phyloP scores from a whole-genome alignment of 2,888 invertebrate species.

The Stegophylla sp. region DNA sequence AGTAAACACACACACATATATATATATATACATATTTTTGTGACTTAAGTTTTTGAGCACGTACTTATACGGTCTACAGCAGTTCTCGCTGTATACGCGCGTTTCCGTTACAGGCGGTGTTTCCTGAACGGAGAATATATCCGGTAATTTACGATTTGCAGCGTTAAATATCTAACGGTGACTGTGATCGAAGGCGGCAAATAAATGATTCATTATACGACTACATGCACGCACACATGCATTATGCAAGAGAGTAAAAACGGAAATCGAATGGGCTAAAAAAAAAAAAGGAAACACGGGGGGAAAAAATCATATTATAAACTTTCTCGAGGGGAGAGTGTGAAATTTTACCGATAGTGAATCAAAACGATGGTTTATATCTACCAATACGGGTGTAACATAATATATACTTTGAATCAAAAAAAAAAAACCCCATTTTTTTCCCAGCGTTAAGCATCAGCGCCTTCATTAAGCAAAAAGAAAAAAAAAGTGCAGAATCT shows the following conservation, averaged over 20 bases:
- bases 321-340: constrained; percentile 29
- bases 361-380: background rate
- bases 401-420: background rate
- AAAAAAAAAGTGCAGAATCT: background rate
- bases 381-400: background rate
- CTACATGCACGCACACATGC: background rate
- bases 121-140: background rate
- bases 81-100: too few species aligned
- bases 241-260: background rate
- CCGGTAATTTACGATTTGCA: constrained; percentile 4
- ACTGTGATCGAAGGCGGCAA: background rate
- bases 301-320: background rate
- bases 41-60: too few species aligned
- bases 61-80: too few species aligned
- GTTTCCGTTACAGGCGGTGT: background rate
- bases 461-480: background rate
- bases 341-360: constrained; percentile 15
- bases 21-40: too few species aligned
- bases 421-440: too few species aligned
- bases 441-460: background rate
- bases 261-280: background rate
- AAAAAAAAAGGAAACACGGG: background rate
- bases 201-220: constrained; percentile 20
- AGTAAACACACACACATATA: too few species aligned
- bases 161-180: background rate